phyloP scores from a whole-genome alignment of 2,113 vertebrate species.

The Ophthalmolycus amberensis region DNA sequence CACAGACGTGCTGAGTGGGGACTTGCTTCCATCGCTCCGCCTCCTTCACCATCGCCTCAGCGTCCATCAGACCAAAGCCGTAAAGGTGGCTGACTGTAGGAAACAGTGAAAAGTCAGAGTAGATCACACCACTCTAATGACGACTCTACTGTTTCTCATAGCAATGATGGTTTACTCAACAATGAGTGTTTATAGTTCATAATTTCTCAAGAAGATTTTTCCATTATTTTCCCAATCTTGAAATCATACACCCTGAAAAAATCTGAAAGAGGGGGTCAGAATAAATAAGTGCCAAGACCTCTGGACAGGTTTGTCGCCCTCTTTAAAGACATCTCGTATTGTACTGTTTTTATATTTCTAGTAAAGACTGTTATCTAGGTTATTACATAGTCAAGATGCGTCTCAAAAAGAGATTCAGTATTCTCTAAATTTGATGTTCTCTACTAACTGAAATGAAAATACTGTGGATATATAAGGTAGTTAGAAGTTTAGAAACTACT shows the following conservation, averaged over 20 bases:
- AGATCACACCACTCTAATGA: not conserved
- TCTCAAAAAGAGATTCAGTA: not conserved
- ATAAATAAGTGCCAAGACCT: not conserved
- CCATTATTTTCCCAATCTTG: not conserved
- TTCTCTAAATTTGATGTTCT: not conserved
- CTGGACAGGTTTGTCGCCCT: not conserved
- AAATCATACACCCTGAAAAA: not conserved
- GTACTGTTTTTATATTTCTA: not conserved
- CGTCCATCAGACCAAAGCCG: constrained; percentile 98
- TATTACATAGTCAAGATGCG: not conserved
- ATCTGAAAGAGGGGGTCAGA: not conserved
- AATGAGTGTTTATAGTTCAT: not conserved
- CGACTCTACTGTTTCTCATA: not conserved
- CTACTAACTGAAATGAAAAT: not conserved
- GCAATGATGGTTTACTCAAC: not conserved
- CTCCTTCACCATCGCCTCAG: constrained; percentile 98
- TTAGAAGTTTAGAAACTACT: constrained; percentile 8
- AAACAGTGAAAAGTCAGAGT: constrained; percentile 22
- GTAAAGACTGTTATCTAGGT: not conserved
- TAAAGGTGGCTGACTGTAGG: constrained; percentile 88
- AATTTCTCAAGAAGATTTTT: not conserved
- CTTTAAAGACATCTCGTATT: not conserved
- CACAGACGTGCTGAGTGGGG: constrained; percentile 94
- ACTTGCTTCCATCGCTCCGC: constrained; percentile 96
- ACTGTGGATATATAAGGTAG: not conserved